Base-by-base conservation (phyloP, 53 echinoderm and acorn worm genomes). In the Patiria pectinifera region DNA sequence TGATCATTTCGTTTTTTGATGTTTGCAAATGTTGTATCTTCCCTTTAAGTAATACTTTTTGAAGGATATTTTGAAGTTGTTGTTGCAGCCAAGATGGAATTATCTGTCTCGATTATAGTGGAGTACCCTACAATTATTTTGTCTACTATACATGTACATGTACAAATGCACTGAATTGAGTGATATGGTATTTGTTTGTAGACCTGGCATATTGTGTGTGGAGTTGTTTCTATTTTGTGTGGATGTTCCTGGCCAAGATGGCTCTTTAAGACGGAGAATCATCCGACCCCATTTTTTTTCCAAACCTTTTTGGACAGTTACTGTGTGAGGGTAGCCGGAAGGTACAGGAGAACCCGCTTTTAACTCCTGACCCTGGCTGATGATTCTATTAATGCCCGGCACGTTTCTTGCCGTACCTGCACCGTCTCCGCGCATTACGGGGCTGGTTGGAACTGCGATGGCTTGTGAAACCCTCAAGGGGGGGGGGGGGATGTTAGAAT, bases 351-450 rank as follows among this genome's bases (percentile, higher is more conserved):
- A 6, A 25, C 26, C 43, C 44, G 78, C 78, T 88, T 88, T 78
- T 86, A 86, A 86, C 86, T 86, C 72, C 49, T 86, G 86, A 86
- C 86, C 86, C 62, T 70, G 11, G 10, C 69, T 18, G 15, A n/a
- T 86, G 74, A 58, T 86, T 53, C 58, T 48, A 86, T 86, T 82
- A 46, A 88, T 88, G 88, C 77, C 25, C 66, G 15, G 62, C 88
- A 88, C 88, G 88, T 78, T 26, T 78, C 45, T 45, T 21, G 44
- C 59, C 8, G 11, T 53, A 23, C 82, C 53, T 24, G 82, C 45
- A 46, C 80, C 45, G 76, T 76, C 11, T 19, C 43, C 15, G 46
- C 47, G 45, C 80, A 79, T 46, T 79, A 79, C 15, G 45, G 19
- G 80, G 45, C 47, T 79, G 80, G 48, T 79, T 79, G 46, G 19